These are phyloP conservation scores for Rhagonycha fulva DNA, from an alignment of 2,888 invertebrate species.

Conservation along the genomic window DNA sequence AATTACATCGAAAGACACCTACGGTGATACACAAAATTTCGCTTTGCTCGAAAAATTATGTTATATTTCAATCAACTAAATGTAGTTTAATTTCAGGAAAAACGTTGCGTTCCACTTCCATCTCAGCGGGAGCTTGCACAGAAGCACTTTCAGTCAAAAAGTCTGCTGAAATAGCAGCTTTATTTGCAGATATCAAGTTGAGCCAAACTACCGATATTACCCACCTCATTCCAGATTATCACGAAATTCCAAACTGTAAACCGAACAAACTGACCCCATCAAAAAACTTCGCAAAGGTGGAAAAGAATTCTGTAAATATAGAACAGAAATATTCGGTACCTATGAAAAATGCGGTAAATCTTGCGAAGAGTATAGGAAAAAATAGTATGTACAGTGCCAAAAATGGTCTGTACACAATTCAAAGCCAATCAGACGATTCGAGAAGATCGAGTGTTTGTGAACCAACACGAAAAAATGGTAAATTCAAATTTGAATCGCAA, in stretches of 20 bases:
- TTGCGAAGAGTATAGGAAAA: slow-evolving; percentile 31
- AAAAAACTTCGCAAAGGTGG: slow-evolving; percentile 18
- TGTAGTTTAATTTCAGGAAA: slow-evolving; percentile 39
- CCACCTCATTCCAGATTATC: slow-evolving; percentile 49
- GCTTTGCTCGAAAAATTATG: not conserved
- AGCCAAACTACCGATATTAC: slow-evolving; percentile 72
- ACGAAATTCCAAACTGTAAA: slow-evolving; percentile 24
- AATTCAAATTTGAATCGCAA: slow-evolving; percentile 22
- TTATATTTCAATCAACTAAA: slow-evolving; percentile 35
- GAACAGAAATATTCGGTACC: not conserved
- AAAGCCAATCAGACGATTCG: slow-evolving; percentile 55
- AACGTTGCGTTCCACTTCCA: slow-evolving; percentile 30
- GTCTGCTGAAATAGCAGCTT: slow-evolving; percentile 85
- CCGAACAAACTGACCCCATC: slow-evolving; percentile 25
- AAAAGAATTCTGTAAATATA: slow-evolving; percentile 22
- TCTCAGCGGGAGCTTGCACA: slow-evolving; percentile 35
- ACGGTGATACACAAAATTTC: not conserved
- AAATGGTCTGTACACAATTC: slow-evolving; percentile 55
- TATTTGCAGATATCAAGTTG: slow-evolving; percentile 77
- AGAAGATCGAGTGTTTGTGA: slow-evolving; percentile 45
- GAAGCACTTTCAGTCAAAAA: slow-evolving; percentile 86
- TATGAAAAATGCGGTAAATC: slow-evolving; percentile 49
- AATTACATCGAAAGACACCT: not conserved
- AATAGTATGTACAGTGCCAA: slow-evolving; percentile 51
- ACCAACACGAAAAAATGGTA: slow-evolving; percentile 31